phyloP scores from a whole-genome alignment of 2,888 invertebrate genomes.

The Dione vanillae region DNA sequence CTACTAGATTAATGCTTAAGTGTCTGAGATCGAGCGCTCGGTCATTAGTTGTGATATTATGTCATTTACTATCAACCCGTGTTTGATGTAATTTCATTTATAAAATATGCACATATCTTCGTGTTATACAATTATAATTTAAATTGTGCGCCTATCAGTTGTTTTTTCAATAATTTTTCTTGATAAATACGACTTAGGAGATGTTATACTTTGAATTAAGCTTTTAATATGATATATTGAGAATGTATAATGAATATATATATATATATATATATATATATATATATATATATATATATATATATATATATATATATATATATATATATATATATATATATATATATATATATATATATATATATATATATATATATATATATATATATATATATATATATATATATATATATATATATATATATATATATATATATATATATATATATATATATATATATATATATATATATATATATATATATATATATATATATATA shows the following conservation, averaged over 20 bases:
- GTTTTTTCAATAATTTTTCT: conserved; percentile 13
- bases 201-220: not conserved
- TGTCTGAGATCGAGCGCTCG: conserved; percentile 15
- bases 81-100: conserved; percentile 28
- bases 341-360: too few species aligned
- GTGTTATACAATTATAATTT: conserved; percentile 9
- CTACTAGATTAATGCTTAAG: conserved; percentile 14
- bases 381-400: too few species aligned
- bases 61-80: conserved; percentile 20
- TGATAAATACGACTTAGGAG: not conserved
- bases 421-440: too few species aligned
- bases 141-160: not conserved
- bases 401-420: too few species aligned
- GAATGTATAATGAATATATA: not conserved
- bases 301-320: too few species aligned
- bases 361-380: too few species aligned
- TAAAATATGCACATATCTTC: conserved; percentile 12
- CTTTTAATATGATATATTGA: not conserved
- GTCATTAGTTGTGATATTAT: conserved; percentile 21
- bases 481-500: too few species aligned
- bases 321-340: too few species aligned
- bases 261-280: too few species aligned
- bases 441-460: too few species aligned
- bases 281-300: too few species aligned
- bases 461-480: too few species aligned